Conservation (phyloP, 2,797 vertebrate species). For the Hippocampus kuda region DNA sequence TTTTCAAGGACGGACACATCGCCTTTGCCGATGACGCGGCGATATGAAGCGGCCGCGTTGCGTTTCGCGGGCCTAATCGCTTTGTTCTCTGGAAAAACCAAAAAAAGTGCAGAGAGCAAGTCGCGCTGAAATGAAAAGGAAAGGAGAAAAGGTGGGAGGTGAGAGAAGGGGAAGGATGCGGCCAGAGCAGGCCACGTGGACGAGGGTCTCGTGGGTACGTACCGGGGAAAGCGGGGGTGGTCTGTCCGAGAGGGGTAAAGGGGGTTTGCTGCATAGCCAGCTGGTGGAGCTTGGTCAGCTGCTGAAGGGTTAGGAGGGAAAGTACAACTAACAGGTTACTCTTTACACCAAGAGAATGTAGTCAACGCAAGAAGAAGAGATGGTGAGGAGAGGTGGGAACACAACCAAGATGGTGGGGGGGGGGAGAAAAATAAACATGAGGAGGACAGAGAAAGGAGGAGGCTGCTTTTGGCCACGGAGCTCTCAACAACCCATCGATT, state of each 20-base stretch:
- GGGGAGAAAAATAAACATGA: constrained; percentile 25
- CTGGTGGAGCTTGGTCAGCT: constrained; percentile 58
- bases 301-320: constrained; percentile 98
- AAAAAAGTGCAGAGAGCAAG: constrained; percentile 42
- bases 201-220: constrained; percentile 87
- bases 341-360: constrained; percentile 77
- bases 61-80: neutral
- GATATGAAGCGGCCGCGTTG: neutral
- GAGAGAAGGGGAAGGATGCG: constrained; percentile 34
- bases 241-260: constrained; percentile 98
- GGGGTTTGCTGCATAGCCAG: constrained; percentile 99
- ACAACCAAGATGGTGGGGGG: constrained; percentile 75
- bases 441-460: constrained; percentile 30
- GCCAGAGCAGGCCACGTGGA: constrained; percentile 79
- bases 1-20: neutral
- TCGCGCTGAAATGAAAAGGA: constrained; percentile 60
- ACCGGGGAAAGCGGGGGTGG: constrained; percentile 98
- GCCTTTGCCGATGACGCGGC: neutral
- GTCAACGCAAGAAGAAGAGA: constrained; percentile 63
- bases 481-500: neutral
- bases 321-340: constrained; percentile 99
- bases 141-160: constrained; percentile 53
- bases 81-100: neutral
- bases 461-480: constrained; percentile 18
- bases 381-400: constrained; percentile 71